Percentiles rank a stretch among this genome's conserved stretches.
Conservation (phyloP, 2,888 invertebrate genomes). For the Yponomeuta cagnagella region DNA sequence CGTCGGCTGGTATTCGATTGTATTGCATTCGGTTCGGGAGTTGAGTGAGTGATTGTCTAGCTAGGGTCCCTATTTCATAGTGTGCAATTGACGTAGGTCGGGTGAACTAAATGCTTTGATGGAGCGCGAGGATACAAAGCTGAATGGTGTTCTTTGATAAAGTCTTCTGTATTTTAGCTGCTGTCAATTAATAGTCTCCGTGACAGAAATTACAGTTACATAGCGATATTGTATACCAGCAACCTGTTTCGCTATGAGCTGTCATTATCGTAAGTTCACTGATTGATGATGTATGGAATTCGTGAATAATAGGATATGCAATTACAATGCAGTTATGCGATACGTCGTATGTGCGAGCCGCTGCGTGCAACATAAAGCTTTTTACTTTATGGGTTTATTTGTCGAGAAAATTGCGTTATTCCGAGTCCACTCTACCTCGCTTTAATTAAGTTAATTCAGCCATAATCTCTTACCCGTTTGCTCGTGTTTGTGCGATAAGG, state of each 20-base stretch:
- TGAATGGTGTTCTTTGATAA: no score
- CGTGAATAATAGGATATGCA: neutral
- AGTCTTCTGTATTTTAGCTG: no score
- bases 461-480: neutral
- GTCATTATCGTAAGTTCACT: neutral
- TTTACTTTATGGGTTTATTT: neutral
- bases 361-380: neutral
- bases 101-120: no score
- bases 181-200: neutral
- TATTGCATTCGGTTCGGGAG: neutral
- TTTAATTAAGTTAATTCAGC: constrained; percentile 2
- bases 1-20: neutral
- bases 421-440: neutral
- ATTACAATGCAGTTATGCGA: neutral
- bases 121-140: no score
- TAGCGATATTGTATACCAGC: neutral
- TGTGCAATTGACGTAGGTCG: no score
- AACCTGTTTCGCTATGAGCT: neutral
- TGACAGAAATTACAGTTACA: neutral
- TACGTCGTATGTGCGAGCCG: neutral
- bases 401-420: constrained; percentile 1
- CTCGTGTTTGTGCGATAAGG: neutral
- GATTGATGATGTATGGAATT: neutral
- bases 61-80: neutral
- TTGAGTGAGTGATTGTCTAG: neutral